Evolutionary conservation across 2,113 vertebrate species (phyloP).

Genomic region (Fregata magnificens): DNA sequence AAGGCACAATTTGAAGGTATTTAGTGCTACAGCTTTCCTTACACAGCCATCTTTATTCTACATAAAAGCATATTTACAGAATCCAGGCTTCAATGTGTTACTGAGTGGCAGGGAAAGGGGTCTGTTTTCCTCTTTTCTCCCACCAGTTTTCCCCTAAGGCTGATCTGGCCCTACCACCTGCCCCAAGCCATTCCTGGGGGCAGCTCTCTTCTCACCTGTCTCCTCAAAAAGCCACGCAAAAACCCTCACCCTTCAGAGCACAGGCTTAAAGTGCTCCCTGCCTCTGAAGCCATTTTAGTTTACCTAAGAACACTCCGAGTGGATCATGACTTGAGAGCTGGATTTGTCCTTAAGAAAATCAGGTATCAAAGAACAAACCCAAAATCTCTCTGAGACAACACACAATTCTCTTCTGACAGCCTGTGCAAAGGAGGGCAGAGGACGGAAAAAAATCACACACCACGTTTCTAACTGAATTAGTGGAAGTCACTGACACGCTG

Average conservation of each 20-base stretch:
- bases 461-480: neutral
- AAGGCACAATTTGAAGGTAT: neutral
- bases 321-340: neutral
- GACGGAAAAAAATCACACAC: neutral
- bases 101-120: neutral
- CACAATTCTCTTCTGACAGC: neutral
- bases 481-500: neutral
- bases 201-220: neutral
- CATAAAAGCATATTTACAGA: conserved; percentile 35
- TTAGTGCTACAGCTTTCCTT: conserved; percentile 4
- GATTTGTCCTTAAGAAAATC: neutral
- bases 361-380: neutral
- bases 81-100: neutral
- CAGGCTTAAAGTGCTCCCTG: neutral
- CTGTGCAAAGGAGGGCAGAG: neutral
- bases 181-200: neutral
- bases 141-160: neutral
- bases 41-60: conserved; percentile 17
- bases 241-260: neutral
- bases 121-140: neutral
- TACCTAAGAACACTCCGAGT: neutral
- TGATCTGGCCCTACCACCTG: neutral
- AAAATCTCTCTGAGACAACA: neutral
- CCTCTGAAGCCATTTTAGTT: neutral
- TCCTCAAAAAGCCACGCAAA: neutral